Evolutionary conservation across 2,113 vertebrate species (phyloP).

Genomic region (Ornithorhynchus anatinus): DNA sequence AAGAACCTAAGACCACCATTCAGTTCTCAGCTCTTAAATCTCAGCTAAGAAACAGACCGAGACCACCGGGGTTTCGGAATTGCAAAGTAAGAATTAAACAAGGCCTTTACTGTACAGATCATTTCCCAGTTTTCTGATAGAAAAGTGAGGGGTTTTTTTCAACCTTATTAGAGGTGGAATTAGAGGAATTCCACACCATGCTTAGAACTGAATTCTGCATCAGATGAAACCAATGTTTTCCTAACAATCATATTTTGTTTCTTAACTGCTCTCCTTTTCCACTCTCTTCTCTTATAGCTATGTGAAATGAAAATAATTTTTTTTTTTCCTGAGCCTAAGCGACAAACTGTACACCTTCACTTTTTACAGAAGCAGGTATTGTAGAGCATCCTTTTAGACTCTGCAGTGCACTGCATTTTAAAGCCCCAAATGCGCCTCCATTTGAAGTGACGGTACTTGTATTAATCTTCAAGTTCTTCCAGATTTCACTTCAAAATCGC

Average conservation of each 20-base stretch:
- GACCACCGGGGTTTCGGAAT: neutral
- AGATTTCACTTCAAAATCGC: neutral
- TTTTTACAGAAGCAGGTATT: neutral
- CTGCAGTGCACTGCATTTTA: neutral
- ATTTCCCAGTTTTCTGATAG: neutral
- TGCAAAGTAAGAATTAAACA: neutral
- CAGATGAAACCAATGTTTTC: neutral
- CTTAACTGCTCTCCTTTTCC: neutral
- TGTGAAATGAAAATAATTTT: constrained; percentile 5
- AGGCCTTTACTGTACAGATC: neutral
- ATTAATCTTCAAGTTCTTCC: neutral
- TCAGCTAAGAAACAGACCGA: neutral
- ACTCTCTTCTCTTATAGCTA: neutral
- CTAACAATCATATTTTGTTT: neutral
- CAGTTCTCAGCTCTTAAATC: constrained; percentile 1
- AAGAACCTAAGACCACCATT: neutral
- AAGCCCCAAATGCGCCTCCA: neutral
- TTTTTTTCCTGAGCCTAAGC: neutral
- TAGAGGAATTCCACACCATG: neutral
- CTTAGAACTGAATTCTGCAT: neutral
- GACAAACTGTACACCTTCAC: neutral
- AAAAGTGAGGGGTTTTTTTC: neutral
- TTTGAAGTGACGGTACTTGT: neutral
- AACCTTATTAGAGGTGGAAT: neutral
- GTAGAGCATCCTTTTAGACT: neutral